Percentiles rank a stretch among this genome's conserved stretches.
Conservation (phyloP, 2,113 vertebrate species). For the Hippocampus abdominalis region DNA sequence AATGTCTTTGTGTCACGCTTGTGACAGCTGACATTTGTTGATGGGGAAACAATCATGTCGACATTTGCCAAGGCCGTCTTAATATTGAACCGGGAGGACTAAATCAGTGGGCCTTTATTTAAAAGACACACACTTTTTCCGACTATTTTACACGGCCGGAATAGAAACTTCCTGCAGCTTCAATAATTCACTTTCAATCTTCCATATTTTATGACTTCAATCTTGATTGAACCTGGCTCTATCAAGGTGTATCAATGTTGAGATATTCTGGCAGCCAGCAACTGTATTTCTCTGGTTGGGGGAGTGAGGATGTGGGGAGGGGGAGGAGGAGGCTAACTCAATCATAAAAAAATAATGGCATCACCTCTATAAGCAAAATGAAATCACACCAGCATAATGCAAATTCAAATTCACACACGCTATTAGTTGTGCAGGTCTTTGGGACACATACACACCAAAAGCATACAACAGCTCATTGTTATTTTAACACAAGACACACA, state of each 20-base stretch:
- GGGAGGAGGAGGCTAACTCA: too few relatives aligned
- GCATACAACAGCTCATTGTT: not conserved
- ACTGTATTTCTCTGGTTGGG: not conserved
- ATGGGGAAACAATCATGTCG: not conserved
- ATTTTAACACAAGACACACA: conserved; percentile 2
- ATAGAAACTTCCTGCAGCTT: conserved; percentile 16
- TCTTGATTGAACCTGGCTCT: conserved; percentile 31
- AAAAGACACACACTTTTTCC: not conserved
- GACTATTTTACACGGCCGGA: not conserved
- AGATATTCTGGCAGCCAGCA: conserved; percentile 1
- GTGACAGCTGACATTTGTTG: not conserved
- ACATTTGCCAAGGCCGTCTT: conserved; percentile 1
- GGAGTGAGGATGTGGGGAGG: too few relatives aligned
- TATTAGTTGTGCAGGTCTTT: not conserved
- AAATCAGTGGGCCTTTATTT: not conserved
- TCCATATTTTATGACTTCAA: conserved; percentile 45
- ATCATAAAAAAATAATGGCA: not conserved
- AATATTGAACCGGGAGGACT: not conserved
- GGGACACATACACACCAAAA: not conserved
- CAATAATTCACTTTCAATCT: conserved; percentile 43
- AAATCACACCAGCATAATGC: not conserved
- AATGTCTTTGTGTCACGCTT: not conserved
- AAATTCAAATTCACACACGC: not conserved
- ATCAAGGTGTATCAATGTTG: conserved; percentile 40
- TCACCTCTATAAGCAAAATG: not conserved